Evolutionary conservation across 2,113 vertebrate species (phyloP).

Genomic region (Myrmophylax atrothorax): DNA sequence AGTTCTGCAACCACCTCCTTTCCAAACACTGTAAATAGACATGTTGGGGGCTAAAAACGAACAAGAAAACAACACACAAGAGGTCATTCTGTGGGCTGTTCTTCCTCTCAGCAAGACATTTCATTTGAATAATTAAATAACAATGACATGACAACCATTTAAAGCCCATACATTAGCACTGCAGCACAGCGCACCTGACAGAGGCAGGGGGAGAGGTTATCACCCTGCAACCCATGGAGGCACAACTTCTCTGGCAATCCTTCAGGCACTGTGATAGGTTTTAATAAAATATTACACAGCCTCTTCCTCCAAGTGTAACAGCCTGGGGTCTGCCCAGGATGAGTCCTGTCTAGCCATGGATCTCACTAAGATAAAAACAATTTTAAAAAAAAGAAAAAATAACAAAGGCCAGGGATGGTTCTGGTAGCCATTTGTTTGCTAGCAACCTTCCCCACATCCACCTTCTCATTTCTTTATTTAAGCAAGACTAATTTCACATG

Average conservation of each 20-base stretch:
- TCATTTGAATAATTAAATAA: slow-evolving; percentile 76
- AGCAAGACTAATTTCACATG: not conserved
- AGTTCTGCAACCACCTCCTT: slow-evolving; percentile 70
- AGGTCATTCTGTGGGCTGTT: slow-evolving; percentile 53
- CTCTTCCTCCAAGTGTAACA: not conserved
- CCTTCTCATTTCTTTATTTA: not conserved
- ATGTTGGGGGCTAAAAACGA: slow-evolving; percentile 6
- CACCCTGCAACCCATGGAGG: rapidly evolving
- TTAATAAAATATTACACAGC: not conserved
- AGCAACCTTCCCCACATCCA: not conserved
- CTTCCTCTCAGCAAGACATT: slow-evolving; percentile 67
- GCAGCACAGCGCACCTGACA: slow-evolving; percentile 23
- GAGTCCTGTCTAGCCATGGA: not conserved
- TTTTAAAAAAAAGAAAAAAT: not conserved
- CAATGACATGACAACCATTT: slow-evolving; percentile 72
- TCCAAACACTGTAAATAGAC: slow-evolving; percentile 46
- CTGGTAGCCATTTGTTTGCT: rapidly evolving
- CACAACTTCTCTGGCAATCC: not conserved
- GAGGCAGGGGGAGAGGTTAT: not conserved
- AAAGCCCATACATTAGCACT: slow-evolving; percentile 37
- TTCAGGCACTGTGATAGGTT: not conserved
- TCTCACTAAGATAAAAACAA: not conserved
- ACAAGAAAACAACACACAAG: slow-evolving; percentile 49
- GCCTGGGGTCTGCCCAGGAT: not conserved
- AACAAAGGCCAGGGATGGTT: not conserved